Evolutionary conservation across 2,888 invertebrate genomes (phyloP), one percentile per base, ranked within the genome.

Genomic region (Odontomyia ornata): DNA sequence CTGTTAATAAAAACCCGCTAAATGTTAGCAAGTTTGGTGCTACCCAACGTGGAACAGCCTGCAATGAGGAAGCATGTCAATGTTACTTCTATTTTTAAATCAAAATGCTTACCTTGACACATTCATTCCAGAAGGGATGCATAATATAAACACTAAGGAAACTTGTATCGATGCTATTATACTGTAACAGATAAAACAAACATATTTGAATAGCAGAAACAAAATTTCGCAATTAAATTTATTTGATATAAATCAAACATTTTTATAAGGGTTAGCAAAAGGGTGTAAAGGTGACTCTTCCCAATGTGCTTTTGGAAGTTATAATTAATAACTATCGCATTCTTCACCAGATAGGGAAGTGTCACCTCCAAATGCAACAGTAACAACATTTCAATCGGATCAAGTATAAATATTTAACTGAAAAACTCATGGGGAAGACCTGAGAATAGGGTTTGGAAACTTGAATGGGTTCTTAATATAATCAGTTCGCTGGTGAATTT

Each of bases 111-210:
- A 98, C 99, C 92, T 98, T 91, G 11, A 99, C 98, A 83, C 97
- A 92, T 91, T 92, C 92, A 87, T 99, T 95, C 99, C 99, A 99
- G 88, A 99, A 99, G 28, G 99, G 99, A 88, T 99, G 99, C 94
- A 98, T 98, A 82, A 99, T 92, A 91, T 99, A 97, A 81, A 95
- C 94, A 86, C 98, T 97, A 76, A 99, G 90, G 47, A 97, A 93
- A 86, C 97, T 97, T 62, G 96, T 98, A 86, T 99, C 99, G 84
- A 97, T 90, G 76, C 96, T 95, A 87, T 92, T 97, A 86, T 99
- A 99, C 98, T 99, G 91, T 84, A 93, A 93, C 5, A 56, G 18
- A 84, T 82, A 83, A 86, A 86, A 84, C 43, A 62, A 62, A 75
- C 9, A 25, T 13, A 43, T 43, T n/a, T n/a, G n/a, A n/a, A n/a